These are phyloP conservation scores for Uloborus plumipes DNA, from an alignment of 2,888 invertebrate species.

Conservation along the genomic window DNA sequence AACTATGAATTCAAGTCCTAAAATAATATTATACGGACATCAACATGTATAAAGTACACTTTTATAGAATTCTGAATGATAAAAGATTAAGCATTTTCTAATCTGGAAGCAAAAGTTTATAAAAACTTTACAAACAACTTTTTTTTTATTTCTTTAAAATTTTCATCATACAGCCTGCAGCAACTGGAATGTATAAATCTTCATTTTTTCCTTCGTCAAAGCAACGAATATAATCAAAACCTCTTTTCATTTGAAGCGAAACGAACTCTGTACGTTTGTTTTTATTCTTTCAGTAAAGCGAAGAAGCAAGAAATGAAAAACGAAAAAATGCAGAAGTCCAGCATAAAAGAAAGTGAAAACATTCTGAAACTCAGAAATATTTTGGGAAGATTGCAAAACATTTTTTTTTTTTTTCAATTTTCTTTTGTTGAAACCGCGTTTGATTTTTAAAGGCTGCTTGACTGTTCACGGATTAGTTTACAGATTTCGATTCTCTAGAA, in stretches of 20 bases:
- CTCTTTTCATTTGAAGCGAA: constrained; percentile 28
- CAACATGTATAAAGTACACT: no score
- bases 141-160: neutral
- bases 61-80: no score
- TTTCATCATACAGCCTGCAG: constrained; percentile 17
- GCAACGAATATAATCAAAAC: no score
- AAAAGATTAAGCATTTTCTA: no score
- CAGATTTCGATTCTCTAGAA: no score
- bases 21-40: no score
- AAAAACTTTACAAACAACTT: no score
- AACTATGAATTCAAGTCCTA: no score
- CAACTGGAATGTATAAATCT: constrained; percentile 6
- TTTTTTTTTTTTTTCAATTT: constrained; percentile 13
- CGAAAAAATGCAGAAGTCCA: constrained; percentile 10
- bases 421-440: constrained; percentile 6
- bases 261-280: constrained; percentile 20
- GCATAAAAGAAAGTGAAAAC: constrained; percentile 24
- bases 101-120: no score
- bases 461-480: no score
- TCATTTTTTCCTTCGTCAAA: constrained; percentile 8
- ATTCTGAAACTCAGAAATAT: constrained; percentile 26
- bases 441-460: constrained; percentile 7
- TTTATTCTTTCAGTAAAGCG: constrained; percentile 2
- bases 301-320: constrained; percentile 2
- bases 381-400: constrained; percentile 23